phyloP scores from a whole-genome alignment of 1,140 invertebrate species.

The Drosophila paulistorum region DNA sequence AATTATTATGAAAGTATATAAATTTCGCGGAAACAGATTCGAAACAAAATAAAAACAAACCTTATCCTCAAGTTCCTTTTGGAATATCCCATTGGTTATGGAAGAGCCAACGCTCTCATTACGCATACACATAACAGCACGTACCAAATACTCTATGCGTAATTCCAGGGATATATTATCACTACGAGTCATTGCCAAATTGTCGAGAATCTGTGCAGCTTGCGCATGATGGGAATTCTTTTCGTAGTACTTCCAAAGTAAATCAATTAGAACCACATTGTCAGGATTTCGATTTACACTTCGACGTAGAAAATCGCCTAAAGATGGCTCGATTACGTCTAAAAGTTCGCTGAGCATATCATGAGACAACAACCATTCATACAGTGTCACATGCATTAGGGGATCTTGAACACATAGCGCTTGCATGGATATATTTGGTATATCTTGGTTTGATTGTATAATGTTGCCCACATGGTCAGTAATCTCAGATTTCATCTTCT shows the following conservation, averaged over 20 bases:
- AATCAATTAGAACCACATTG: conserved; percentile 89
- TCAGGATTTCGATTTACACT: conserved; percentile 84
- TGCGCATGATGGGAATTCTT: conserved; percentile 94
- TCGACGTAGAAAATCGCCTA: conserved; percentile 91
- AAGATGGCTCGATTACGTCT: conserved; percentile 89
- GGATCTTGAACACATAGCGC: conserved; percentile 89
- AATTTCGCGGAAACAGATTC: too few species aligned
- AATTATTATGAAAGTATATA: too few species aligned
- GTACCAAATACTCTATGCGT: conserved; percentile 94
- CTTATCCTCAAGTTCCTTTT: conserved; percentile 97
- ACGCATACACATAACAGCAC: conserved; percentile 97
- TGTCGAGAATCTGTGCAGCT: conserved; percentile 95
- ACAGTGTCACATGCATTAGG: conserved; percentile 94
- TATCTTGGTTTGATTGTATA: conserved; percentile 51
- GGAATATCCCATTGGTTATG: conserved; percentile 91
- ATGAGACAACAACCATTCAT: conserved; percentile 94
- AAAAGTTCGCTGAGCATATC: conserved; percentile 89
- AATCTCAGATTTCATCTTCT: conserved; percentile 19
- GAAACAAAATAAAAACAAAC: conserved; percentile 79
- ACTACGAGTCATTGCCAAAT: conserved; percentile 92
- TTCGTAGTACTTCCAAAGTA: conserved; percentile 98
- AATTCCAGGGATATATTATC: conserved; percentile 87
- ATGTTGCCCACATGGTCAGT: conserved; percentile 27
- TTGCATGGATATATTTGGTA: conserved; percentile 84
- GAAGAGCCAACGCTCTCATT: conserved; percentile 92